Percentiles rank a stretch among this genome's conserved stretches.
These are phyloP conservation scores for Brachypterus glaber DNA, from an alignment of 2,888 invertebrate genomes.

Conservation along the genomic window DNA sequence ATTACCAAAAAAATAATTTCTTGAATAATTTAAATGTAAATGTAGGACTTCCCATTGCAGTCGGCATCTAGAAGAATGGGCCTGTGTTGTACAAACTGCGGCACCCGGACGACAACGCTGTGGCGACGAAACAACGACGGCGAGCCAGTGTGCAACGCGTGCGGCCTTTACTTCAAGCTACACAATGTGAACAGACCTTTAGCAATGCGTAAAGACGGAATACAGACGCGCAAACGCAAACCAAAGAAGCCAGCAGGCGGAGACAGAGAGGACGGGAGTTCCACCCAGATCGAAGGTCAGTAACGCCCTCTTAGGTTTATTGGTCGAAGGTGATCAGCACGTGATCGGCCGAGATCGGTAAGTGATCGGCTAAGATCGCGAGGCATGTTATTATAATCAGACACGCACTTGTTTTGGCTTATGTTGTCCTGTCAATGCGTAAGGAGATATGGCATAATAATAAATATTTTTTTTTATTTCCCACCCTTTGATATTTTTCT, in stretches of 20 bases:
- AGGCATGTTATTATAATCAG: slow-evolving; percentile 4
- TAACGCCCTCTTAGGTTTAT: slow-evolving; percentile 15
- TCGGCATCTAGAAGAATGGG: slow-evolving; percentile 81
- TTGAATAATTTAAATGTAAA: no score
- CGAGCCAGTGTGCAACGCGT: slow-evolving; percentile 97
- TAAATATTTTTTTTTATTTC: slow-evolving; percentile 22
- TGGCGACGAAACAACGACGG: slow-evolving; percentile 98
- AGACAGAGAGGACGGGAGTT: slow-evolving; percentile 32
- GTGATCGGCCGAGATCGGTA: background rate
- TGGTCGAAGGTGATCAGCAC: slow-evolving; percentile 13
- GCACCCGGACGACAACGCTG: slow-evolving; percentile 92
- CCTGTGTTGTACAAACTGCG: slow-evolving; percentile 92
- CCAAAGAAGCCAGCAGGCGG: slow-evolving; percentile 66
- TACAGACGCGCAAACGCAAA: slow-evolving; percentile 92
- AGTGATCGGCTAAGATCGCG: background rate
- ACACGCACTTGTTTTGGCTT: slow-evolving; percentile 18
- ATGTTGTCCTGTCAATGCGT: slow-evolving; percentile 26
- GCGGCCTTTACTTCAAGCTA: slow-evolving; percentile 92
- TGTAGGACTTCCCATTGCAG: slow-evolving; percentile 46
- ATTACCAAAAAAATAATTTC: no score
- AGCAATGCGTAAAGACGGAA: slow-evolving; percentile 94
- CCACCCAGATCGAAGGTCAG: slow-evolving; percentile 38
- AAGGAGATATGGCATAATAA: slow-evolving; percentile 25
- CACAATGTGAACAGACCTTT: slow-evolving; percentile 88
- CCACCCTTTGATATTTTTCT: slow-evolving; percentile 6